Conservation (phyloP, 1,140 invertebrate genomes). For the Atta colombica region DNA sequence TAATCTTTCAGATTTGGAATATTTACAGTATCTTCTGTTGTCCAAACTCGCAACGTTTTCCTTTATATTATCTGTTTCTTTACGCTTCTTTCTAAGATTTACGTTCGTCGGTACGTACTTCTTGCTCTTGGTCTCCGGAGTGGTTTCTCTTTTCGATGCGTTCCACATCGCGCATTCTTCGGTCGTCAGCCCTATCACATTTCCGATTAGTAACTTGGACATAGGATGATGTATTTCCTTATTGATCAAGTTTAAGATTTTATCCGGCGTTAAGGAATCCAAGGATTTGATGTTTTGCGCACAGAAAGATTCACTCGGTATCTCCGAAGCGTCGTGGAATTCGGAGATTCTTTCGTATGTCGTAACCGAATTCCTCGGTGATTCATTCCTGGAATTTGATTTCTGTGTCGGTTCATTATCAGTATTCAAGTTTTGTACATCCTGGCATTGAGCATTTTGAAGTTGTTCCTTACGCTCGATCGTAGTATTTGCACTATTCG, state of each 20-base stretch:
- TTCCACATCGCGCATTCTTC: conserved; percentile 73
- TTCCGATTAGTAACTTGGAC: conserved; percentile 83
- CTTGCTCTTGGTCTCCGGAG: conserved; percentile 13
- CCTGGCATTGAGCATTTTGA: neutral
- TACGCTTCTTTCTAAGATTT: conserved; percentile 12
- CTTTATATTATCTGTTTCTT: conserved; percentile 43
- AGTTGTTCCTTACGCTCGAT: neutral
- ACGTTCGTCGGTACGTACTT: neutral
- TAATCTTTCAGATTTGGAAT: conserved; percentile 54
- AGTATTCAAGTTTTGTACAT: neutral
- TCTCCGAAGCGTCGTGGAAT: conserved; percentile 17
- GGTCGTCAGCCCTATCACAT: conserved; percentile 81
- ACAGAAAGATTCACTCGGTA: neutral
- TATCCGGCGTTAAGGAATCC: conserved; percentile 80
- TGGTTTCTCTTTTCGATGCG: neutral
- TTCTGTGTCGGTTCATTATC: neutral
- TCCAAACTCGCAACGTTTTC: conserved; percentile 58
- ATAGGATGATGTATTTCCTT: conserved; percentile 82
- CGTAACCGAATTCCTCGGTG: neutral
- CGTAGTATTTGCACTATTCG: neutral
- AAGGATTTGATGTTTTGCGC: conserved; percentile 62
- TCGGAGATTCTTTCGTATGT: conserved; percentile 24
- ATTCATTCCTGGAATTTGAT: neutral
- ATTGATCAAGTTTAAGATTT: conserved; percentile 81
- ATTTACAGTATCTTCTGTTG: conserved; percentile 55